Conservation (phyloP, 2,113 vertebrate species). For the Rhinogobius similis region DNA sequence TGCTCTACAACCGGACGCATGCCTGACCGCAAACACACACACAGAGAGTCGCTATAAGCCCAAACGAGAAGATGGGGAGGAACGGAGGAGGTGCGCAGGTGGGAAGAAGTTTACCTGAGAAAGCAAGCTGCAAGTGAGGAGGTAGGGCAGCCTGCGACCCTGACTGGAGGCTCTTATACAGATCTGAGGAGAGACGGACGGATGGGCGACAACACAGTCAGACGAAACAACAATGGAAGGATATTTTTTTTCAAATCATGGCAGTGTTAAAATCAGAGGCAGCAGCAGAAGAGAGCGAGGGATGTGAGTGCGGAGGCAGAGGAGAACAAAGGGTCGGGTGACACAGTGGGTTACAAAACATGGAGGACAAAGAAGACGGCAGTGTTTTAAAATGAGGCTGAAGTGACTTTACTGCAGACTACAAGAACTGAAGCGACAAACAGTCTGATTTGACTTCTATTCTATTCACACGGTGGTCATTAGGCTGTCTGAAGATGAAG, state of each 20-base stretch:
- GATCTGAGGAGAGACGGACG: slow-evolving; percentile 81
- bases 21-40: slow-evolving; percentile 15
- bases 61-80: slow-evolving; percentile 21
- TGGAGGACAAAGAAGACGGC: slow-evolving; percentile 21
- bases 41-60: slow-evolving; percentile 11
- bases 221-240: slow-evolving; percentile 16
- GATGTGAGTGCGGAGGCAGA: slow-evolving; percentile 22
- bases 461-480: too few relatives aligned
- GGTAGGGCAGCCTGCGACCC: slow-evolving; percentile 93
- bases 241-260: slow-evolving; percentile 18
- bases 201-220: slow-evolving; percentile 39
- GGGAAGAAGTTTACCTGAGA: slow-evolving; percentile 84
- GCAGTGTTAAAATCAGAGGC: neutral
- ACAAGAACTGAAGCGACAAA: neutral
- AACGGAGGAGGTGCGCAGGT: slow-evolving; percentile 23
- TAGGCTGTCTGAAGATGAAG: too few relatives aligned
- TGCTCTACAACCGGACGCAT: slow-evolving; percentile 12
- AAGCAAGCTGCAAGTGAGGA: slow-evolving; percentile 93
- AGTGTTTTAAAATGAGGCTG: slow-evolving; percentile 10
- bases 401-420: neutral
- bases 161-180: slow-evolving; percentile 98
- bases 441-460: neutral
- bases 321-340: slow-evolving; percentile 21
- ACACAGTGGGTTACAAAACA: slow-evolving; percentile 11
- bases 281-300: slow-evolving; percentile 22